Base-by-base conservation (phyloP, 2,113 vertebrate genomes). In the Pipa parva region DNA sequence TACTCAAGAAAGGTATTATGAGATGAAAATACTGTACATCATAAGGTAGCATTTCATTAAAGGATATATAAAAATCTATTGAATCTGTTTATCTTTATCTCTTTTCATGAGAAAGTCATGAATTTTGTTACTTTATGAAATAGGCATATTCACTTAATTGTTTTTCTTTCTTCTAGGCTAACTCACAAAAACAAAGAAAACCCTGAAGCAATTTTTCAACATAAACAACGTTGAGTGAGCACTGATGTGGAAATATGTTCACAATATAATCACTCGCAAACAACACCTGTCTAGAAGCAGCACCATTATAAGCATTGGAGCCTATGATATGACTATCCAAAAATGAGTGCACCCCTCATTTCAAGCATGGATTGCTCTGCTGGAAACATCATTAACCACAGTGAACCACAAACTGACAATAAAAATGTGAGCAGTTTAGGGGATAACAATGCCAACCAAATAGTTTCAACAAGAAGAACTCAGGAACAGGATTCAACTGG, bases 401-500 rank as follows among this genome's bases (percentile, higher is more conserved):
- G 80, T 0, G 82, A 82, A 62, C 70, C 75, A 1, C 82, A 73
- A 74, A 90, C 90, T 37, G 83, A 87, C 54, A 90, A 90, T 2
- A 85, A 87, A 77, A 79, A 54, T 7, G 3, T 77, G 39, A 29
- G 77, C 29, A 79, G 33, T 45, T 54, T 78, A 48, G 88, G 87
- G 24, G 89, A 91, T 54, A 73, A 70, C 9, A 91, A 91, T 63
- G 89, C 89, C 75, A 91, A 91, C 71, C 80, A 80, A 54, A 79
- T 90, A 52, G 60, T 75, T 59, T 22, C 80, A 11, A 78, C 83
- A 56, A 29, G 64, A 33, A 55, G 42, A 68, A 56, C 59, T 15
- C 22, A 61, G 21, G 75, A 52, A 0, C 21, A 39, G 28, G 5
- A 15, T 0, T 69, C 76, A 39, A 1, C n/a, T n/a, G n/a, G 75